Percentiles rank a stretch among this genome's conserved stretches.
phyloP scores from a whole-genome alignment of 2,888 invertebrate species.

The Caenorhabditis sp. region DNA sequence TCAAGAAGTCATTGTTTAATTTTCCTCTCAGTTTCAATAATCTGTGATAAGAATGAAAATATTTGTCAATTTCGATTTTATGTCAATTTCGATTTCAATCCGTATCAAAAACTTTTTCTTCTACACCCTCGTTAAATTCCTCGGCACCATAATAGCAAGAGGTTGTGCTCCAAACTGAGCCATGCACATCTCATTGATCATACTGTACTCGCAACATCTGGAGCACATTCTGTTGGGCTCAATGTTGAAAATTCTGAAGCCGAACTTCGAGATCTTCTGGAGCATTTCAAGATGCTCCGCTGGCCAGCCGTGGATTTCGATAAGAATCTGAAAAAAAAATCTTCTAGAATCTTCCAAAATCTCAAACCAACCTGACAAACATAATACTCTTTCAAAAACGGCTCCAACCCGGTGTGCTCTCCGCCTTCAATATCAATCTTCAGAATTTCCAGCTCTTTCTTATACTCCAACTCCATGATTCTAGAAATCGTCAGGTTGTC shows the following conservation, averaged over 20 bases:
- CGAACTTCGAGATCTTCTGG: constrained; percentile 45
- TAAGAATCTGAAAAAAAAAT: constrained; percentile 49
- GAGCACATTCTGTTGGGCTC: constrained; percentile 55
- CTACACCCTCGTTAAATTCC: constrained; percentile 12
- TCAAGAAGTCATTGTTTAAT: too few relatives aligned
- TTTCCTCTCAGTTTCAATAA: too few relatives aligned
- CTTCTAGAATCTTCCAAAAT: neutral
- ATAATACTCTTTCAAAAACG: constrained; percentile 47
- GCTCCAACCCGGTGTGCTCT: constrained; percentile 49
- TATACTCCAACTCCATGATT: constrained; percentile 10
- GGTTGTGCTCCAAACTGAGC: constrained; percentile 46
- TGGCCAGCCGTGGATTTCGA: constrained; percentile 64
- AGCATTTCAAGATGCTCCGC: constrained; percentile 50
- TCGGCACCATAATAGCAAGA: constrained; percentile 53
- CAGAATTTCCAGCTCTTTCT: constrained; percentile 53
- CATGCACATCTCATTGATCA: constrained; percentile 65
- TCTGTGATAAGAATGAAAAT: too few relatives aligned
- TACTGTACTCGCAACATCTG: constrained; percentile 59
- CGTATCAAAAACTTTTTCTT: too few relatives aligned
- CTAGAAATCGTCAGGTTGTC: constrained; percentile 43
- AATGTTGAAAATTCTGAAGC: constrained; percentile 58
- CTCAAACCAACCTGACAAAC: constrained; percentile 54
- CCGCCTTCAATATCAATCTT: constrained; percentile 66
- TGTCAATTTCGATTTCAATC: too few relatives aligned
- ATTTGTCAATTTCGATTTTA: too few relatives aligned